Conservation (phyloP, 2,797 vertebrate genomes). For the Steatocranus sp. region DNA sequence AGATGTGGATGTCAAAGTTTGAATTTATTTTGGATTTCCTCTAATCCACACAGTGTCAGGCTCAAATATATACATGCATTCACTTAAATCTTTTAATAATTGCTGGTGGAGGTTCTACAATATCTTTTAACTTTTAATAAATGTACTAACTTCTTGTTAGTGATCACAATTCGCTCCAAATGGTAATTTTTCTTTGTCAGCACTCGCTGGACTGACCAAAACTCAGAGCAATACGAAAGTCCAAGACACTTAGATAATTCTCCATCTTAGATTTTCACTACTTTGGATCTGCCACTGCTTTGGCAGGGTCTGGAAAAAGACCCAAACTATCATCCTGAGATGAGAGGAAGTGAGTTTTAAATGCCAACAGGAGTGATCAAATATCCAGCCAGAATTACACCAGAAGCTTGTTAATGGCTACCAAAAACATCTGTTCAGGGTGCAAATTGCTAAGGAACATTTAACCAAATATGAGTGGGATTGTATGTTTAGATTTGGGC, state of each 20-base stretch:
- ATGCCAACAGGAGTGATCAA: background rate
- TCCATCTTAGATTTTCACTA: background rate
- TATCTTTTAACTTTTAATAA: background rate
- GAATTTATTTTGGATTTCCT: background rate
- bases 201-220: background rate
- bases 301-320: background rate
- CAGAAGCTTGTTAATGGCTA: background rate
- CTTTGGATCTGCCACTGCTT: background rate
- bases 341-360: background rate
- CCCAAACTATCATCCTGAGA: background rate
- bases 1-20: background rate
- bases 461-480: background rate
- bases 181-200: background rate
- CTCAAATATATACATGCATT: background rate
- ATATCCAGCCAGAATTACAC: background rate
- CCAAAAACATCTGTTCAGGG: background rate
- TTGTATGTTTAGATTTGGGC: background rate
- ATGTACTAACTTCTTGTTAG: background rate
- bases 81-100: background rate
- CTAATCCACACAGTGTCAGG: background rate
- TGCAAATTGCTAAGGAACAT: background rate
- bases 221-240: background rate
- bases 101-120: background rate
- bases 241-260: background rate
- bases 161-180: background rate